These are phyloP conservation scores for Ricordea florida DNA, from an alignment of 92 coral and sea anemone species.

Conservation along the genomic window DNA sequence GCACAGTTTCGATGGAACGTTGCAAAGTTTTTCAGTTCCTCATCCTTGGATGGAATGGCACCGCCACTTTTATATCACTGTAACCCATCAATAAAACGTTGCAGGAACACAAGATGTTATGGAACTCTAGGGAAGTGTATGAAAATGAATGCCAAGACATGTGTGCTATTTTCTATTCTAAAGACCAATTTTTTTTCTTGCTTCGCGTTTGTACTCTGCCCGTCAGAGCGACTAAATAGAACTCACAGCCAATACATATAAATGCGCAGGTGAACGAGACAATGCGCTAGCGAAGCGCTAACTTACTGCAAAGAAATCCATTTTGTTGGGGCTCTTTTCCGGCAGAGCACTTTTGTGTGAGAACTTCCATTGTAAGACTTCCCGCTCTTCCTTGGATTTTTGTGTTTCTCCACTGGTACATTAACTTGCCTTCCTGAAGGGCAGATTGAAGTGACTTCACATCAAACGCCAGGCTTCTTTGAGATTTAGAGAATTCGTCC, in stretches of 20 bases:
- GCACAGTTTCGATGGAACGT: no score
- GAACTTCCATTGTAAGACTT: slow-evolving; percentile 9
- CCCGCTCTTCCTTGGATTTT: slow-evolving; percentile 15
- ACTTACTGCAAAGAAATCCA: slow-evolving; percentile 59
- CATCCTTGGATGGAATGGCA: no score
- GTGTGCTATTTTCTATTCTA: no score
- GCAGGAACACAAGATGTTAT: no score
- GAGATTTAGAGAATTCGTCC: background rate
- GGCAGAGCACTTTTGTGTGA: slow-evolving; percentile 16
- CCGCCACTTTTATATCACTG: no score
- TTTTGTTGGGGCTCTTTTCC: slow-evolving; percentile 28
- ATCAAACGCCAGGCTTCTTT: background rate
- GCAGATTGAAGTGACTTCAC: slow-evolving; percentile 2
- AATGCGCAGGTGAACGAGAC: background rate
- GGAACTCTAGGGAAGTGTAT: no score
- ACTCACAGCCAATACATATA: background rate
- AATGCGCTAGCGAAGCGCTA: background rate
- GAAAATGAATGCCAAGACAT: no score
- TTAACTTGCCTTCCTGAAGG: background rate
- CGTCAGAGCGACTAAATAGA: no score
- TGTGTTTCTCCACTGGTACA: background rate
- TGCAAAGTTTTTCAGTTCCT: no score
- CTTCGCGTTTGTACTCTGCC: no score
- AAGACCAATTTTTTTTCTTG: no score
- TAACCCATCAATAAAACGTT: no score